A percentile compares a stretch with the other conserved stretches of the same genome.
phyloP scores from a whole-genome alignment of 1,140 invertebrate genomes.

The Drepana arcuata region DNA sequence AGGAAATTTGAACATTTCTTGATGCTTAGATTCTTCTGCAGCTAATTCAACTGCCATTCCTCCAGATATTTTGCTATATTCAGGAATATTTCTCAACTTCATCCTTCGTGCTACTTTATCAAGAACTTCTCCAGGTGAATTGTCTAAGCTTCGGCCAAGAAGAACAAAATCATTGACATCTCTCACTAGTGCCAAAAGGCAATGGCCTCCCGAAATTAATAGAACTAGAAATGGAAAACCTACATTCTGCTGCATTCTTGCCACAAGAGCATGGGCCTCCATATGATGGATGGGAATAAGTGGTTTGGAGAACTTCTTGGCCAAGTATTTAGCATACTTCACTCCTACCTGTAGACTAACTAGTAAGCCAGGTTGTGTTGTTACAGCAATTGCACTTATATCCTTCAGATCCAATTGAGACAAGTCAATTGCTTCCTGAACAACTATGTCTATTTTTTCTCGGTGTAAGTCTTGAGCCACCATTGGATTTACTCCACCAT shows the following conservation, averaged over 20 bases:
- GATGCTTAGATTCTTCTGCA: conserved; percentile 79
- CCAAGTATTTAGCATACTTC: conserved; percentile 87
- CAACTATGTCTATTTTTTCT: conserved; percentile 83
- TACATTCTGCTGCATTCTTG: conserved; percentile 78
- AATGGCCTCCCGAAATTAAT: conserved; percentile 94
- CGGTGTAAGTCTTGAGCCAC: conserved; percentile 87
- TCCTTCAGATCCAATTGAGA: conserved; percentile 80
- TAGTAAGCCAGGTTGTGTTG: conserved; percentile 88
- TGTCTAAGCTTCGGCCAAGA: conserved; percentile 85
- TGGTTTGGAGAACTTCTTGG: conserved; percentile 80
- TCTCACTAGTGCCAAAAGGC: conserved; percentile 85
- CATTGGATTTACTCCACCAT: conserved; percentile 93
- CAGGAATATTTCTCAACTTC: conserved; percentile 85
- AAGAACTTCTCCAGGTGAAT: conserved; percentile 92
- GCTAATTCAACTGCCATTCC: conserved; percentile 89
- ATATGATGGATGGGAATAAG: conserved; percentile 98
- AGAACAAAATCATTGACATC: conserved; percentile 84
- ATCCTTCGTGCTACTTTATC: conserved; percentile 93
- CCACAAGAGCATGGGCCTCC: conserved; percentile 97
- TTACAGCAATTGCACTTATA: conserved; percentile 92
- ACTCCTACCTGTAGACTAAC: conserved; percentile 87
- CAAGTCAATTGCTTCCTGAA: conserved; percentile 77
- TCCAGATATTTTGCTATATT: conserved; percentile 82
- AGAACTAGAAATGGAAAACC: conserved; percentile 92
- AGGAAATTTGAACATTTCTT: conserved; percentile 78